Base-by-base conservation (phyloP, 1,140 invertebrate genomes). In the Halotydeus destructor region DNA sequence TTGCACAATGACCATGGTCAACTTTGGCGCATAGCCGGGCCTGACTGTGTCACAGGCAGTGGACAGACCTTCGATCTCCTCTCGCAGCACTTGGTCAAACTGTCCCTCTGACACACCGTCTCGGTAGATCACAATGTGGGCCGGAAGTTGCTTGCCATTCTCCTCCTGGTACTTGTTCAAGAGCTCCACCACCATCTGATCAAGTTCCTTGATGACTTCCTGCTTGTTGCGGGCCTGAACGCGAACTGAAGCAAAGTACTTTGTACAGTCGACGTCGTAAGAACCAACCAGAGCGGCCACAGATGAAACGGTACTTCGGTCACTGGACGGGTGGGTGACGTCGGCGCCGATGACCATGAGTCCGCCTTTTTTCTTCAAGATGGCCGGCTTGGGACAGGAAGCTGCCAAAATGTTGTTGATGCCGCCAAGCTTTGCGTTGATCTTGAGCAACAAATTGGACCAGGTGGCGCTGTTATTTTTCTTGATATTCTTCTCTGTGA, bases 401-500 rank as follows among this genome's bases (percentile, higher is more conserved):
- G 31, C 32, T 23, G 31, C 22, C 11, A 82, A 50, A 12, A 54
- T 60, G 54, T 84, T 77, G 63, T 88, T 89, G 0, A 72, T 61
- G 0, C 81, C 80, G 58, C 81, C 79, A 25, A 88, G 52, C 58
- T 89, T 88, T 0, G 78, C 72, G 56, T 78, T 78, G 0, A 89
- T 69, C 64, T 91, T 89, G 1, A 83, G 55, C 12, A 85, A 55
- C 46, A 89, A 73, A 55, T 89, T 89, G 0, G 57, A 50, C n/a
- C 67, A 54, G 0, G 70, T 69, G 0, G 69, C 46, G 18, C 54
- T 49, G 64, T 3, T 49, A 21, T 57, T 45, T 30, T 57, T 39
- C 46, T 32, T 1, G 68, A 53, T 11, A 72, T 84, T 39, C 38
- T 50, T 21, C 60, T 55, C 53, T 33, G 75, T 78, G 6, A 89